Conservation (phyloP, 2,113 vertebrate genomes). For the Ardeotis arabs region DNA sequence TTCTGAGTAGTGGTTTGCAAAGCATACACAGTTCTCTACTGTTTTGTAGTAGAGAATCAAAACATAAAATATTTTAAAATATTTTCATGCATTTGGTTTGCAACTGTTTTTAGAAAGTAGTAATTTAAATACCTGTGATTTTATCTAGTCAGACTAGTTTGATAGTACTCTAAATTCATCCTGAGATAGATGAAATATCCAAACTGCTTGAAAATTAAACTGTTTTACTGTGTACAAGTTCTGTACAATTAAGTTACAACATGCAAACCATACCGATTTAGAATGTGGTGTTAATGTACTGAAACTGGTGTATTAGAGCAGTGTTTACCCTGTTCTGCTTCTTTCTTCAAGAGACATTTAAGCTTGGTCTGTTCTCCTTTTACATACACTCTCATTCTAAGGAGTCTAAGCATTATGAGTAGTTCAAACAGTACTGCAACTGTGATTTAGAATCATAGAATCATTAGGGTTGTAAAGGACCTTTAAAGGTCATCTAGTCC, state of each 20-base stretch:
- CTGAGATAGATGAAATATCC: not conserved
- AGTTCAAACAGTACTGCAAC: not conserved
- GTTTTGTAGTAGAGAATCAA: not conserved
- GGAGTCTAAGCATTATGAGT: not conserved
- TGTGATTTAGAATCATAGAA: not conserved
- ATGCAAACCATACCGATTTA: not conserved
- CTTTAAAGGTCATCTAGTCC: no score
- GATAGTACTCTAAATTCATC: not conserved
- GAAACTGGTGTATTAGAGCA: not conserved
- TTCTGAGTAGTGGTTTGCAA: slow-evolving; percentile 12
- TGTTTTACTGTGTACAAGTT: not conserved
- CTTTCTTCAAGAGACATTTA: not conserved
- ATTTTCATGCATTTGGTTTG: not conserved
- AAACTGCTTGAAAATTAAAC: not conserved
- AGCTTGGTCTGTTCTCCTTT: not conserved
- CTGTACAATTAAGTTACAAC: not conserved
- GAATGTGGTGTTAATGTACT: not conserved
- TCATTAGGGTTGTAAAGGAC: no score
- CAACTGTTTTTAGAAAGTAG: not conserved
- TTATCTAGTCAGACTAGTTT: not conserved
- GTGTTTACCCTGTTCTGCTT: not conserved
- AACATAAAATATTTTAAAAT: not conserved
- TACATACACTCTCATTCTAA: not conserved
- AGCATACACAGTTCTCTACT: not conserved
- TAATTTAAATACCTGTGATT: not conserved